phyloP scores from a whole-genome alignment of 2,888 invertebrate species.

The Mamestra brassicae region DNA sequence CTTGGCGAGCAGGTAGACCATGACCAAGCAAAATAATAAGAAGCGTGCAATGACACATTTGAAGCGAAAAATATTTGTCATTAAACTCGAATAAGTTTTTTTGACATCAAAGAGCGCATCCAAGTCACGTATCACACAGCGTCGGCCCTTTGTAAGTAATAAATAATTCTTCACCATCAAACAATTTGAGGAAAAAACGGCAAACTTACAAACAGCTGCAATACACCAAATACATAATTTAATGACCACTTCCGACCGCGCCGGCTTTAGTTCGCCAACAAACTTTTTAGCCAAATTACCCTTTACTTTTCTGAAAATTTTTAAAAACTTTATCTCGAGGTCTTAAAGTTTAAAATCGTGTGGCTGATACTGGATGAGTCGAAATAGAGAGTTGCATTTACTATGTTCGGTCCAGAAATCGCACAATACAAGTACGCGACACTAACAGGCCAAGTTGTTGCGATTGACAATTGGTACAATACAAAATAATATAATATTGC shows the following conservation, averaged over 20 bases:
- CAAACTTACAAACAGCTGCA: conserved; percentile 68
- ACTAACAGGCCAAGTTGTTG: conserved; percentile 80
- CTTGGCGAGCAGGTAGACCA: no score
- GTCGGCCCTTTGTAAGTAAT: conserved; percentile 32
- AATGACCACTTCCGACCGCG: conserved; percentile 72
- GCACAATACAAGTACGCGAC: conserved; percentile 75
- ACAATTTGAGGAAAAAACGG: conserved; percentile 47
- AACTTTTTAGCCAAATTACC: conserved; percentile 64
- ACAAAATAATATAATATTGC: conserved; percentile 74
- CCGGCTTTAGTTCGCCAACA: conserved; percentile 67
- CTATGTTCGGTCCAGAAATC: conserved; percentile 72
- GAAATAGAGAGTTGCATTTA: conserved; percentile 36
- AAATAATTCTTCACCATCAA: conserved; percentile 43
- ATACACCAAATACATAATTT: conserved; percentile 78
- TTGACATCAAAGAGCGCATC: neutral
- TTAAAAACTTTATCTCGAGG: conserved; percentile 14
- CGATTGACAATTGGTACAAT: conserved; percentile 81
- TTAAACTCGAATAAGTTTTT: neutral
- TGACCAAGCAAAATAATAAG: neutral
- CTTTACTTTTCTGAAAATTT: conserved; percentile 31
- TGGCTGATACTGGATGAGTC: conserved; percentile 11
- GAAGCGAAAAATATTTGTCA: neutral
- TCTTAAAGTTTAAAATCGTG: conserved; percentile 15
- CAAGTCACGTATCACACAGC: conserved; percentile 13
- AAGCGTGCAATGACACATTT: neutral